phyloP scores from a whole-genome alignment of 2,888 invertebrate genomes.

The Steromphala cineraria region DNA sequence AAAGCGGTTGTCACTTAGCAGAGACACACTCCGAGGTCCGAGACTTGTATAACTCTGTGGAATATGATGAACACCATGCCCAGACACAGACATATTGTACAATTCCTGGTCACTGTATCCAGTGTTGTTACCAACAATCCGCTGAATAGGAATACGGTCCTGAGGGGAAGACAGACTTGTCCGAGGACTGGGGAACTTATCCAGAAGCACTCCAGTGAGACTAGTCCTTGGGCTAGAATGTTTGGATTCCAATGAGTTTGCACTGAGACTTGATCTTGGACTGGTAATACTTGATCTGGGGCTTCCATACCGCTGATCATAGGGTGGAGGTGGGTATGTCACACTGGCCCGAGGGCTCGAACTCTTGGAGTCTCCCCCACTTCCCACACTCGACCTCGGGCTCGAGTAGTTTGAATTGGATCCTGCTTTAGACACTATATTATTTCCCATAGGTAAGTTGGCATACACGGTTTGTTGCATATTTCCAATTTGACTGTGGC shows the following conservation, averaged over 20 bases:
- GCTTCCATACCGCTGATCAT: conserved; percentile 56
- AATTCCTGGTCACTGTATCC: conserved; percentile 31
- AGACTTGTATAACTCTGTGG: conserved; percentile 43
- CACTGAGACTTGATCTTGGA: conserved; percentile 73
- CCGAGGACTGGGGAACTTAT: conserved; percentile 75
- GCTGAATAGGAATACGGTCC: conserved; percentile 43
- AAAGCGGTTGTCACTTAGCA: conserved; percentile 59
- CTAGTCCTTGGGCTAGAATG: conserved; percentile 76
- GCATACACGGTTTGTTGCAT: conserved; percentile 33
- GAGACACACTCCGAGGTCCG: conserved; percentile 38
- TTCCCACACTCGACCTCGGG: conserved; percentile 72
- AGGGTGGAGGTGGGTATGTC: conserved; percentile 57
- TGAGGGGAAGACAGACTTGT: conserved; percentile 71
- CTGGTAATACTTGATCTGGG: conserved; percentile 65
- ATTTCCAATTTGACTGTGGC: conserved; percentile 19
- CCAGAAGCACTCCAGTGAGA: conserved; percentile 61
- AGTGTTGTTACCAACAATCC: conserved; percentile 24
- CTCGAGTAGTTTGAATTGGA: conserved; percentile 60
- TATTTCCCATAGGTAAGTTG: conserved; percentile 26
- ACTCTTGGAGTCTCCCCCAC: conserved; percentile 67
- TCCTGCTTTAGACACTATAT: background rate
- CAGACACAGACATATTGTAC: conserved; percentile 27
- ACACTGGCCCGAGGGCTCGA: conserved; percentile 67
- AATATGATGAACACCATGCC: conserved; percentile 42
- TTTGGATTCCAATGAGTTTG: conserved; percentile 77